Base-by-base conservation (phyloP, 1,140 invertebrate genomes). In the Bathynomus jamesi region DNA sequence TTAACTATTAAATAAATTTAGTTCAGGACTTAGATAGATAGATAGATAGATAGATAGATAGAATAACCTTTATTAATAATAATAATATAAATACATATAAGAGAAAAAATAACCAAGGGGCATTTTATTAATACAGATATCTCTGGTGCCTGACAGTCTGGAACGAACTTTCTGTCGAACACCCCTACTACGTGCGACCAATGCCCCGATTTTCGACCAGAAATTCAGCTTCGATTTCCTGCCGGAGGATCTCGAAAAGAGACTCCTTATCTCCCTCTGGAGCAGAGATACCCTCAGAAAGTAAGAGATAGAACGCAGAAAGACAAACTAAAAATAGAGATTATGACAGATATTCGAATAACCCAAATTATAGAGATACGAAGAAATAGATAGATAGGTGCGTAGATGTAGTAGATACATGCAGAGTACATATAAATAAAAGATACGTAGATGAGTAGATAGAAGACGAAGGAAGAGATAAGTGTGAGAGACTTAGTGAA, bases 221-320 rank as follows among this genome's bases (percentile, higher is more conserved):
- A 84, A 84, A 74, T 85, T 86, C 69, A 82, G 81, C 27, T 81
- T 85, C 77, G 82, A 84, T 62, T 78, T 85, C 10, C 77, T 80
- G 1, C 79, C 81, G 21, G 81, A 82, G 63, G 84, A 85, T 75
- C 73, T 80, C 5, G 79, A 82, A 21, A 84, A 83, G 69, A 72
- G 85, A 64, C 78, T 86, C 8, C 79, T 85, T 13, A 80, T 86
- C 4, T 85, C 85, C 11, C 82, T 83, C 0, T 86, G 85, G 85
- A 83, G 85, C 73, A 78, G 83, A 13, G 83, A 84, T 71, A 75
- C 80, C 8, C 74, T 78, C 0, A 82, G 80, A 73, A 82, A 82
- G 84, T 85, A 79, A 79, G 80, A n/a, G n/a, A n/a, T 70, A 0
- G 27, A 4, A 8, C 3, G 11, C n/a, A n/a, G n/a, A n/a, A n/a